Evolutionary conservation across 2,888 invertebrate genomes (phyloP), one percentile per base, ranked within the genome.

Genomic region (Thalpophila matura): DNA sequence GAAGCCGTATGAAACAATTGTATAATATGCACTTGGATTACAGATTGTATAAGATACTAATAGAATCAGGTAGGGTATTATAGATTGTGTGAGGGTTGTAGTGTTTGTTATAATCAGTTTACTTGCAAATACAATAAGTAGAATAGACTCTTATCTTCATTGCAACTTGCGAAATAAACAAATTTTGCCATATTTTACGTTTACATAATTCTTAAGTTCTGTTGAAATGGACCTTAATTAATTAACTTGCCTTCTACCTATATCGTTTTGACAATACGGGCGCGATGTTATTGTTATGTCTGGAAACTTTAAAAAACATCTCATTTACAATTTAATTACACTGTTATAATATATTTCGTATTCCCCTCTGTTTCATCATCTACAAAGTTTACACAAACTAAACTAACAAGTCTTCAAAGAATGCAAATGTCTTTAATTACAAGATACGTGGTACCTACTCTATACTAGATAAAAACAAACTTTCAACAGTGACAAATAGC

Each of bases 1-100:
- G 76, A 75, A 72, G 76, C 76, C 76, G n/a, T 63, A 63, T 33
- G 16, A 16, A 24, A 35, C 14, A 18, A 51, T 50, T 70, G 56
- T 35, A 43, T 31, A 59, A 43, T 31, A 59, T 69, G 70, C 64
- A 63, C 50, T 42, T 40, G 38, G 18, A 27, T 60, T 46, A 60
- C 37, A 50, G 56, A 70, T 71, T 70, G 46, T 56, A 16, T 35
- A 29, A 47, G 24, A 40, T 1, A 16, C 49, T 71, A 63, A 70
- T 50, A 42, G 64, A 53, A 75, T 71, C 38, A 68, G 5, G 7
- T 18, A 5, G 6, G 33, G 33, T n/a, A 20, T 26, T 38, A 35
- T 27, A 16, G 14, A 20, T 7, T 31, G 35, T 22, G 18, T 29
- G 18, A 40, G 24, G 29, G 24, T 26, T 22, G 4, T 10, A 3